These are phyloP conservation scores for Sminthopsis crassicaudata DNA, from an alignment of 2,113 vertebrate genomes.

Conservation along the genomic window DNA sequence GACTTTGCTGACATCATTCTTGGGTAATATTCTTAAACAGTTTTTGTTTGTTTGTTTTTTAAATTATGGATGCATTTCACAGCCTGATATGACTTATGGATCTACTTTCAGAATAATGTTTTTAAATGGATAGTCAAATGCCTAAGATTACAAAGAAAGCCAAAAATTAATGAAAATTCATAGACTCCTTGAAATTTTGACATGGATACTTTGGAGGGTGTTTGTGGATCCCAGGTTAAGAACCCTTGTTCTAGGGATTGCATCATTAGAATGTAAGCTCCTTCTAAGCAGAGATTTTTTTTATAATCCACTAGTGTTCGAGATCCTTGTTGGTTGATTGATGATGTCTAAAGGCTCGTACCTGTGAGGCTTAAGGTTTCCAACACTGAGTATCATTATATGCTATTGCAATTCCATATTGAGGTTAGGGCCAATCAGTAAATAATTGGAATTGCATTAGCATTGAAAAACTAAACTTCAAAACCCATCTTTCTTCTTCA, in stretches of 20 bases:
- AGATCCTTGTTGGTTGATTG: not conserved
- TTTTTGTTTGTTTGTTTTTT: not conserved
- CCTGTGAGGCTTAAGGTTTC: not conserved
- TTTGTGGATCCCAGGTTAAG: not conserved
- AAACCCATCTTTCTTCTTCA: not conserved
- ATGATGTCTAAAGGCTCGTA: not conserved
- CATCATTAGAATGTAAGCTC: not conserved
- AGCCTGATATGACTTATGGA: not conserved
- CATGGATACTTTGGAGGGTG: not conserved
- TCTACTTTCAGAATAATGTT: not conserved
- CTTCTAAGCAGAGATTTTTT: not conserved
- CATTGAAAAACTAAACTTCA: not conserved
- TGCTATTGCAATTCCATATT: not conserved
- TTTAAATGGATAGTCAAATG: not conserved
- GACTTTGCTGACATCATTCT: not conserved
- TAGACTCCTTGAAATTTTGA: not conserved
- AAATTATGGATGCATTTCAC: not conserved
- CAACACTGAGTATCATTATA: not conserved
- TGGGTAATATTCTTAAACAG: not conserved
- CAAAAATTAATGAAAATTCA: not conserved
- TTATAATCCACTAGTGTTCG: not conserved
- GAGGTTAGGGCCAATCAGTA: not conserved
- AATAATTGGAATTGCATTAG: not conserved
- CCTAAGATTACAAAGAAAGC: not conserved
- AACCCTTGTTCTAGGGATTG: not conserved